These are phyloP conservation scores for Xenus cinereus DNA, from an alignment of 2,113 vertebrate species.

Conservation along the genomic window DNA sequence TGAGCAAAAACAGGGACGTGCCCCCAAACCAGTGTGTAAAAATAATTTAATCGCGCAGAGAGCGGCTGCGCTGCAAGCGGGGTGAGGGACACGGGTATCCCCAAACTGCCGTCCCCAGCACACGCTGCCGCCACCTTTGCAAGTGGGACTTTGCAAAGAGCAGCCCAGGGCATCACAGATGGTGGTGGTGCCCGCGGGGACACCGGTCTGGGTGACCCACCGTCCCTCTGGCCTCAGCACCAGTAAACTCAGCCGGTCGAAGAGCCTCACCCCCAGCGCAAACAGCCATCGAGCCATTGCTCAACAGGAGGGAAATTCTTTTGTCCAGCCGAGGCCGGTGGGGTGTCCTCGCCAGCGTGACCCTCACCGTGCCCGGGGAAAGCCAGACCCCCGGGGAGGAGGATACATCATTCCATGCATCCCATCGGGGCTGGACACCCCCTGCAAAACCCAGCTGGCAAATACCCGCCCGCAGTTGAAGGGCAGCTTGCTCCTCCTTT, in stretches of 20 bases:
- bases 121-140: fast-evolving
- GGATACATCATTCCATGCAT: fast-evolving
- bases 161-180: fast-evolving
- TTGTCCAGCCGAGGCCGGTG: fast-evolving
- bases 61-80: fast-evolving
- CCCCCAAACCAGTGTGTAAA: neutral
- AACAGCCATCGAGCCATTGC: fast-evolving
- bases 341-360: fast-evolving
- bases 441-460: neutral
- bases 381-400: neutral
- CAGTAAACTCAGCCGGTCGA: neutral
- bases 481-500: neutral
- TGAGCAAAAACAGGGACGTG: neutral
- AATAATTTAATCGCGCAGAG: fast-evolving
- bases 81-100: neutral
- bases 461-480: neutral
- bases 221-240: neutral
- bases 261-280: neutral
- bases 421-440: neutral
- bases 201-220: neutral
- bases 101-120: neutral
- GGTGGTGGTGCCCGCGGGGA: fast-evolving
- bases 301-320: neutral
- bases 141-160: neutral
- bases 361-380: fast-evolving